Conservation (phyloP, 2,888 invertebrate genomes). For the Tetranychus truncatus region DNA sequence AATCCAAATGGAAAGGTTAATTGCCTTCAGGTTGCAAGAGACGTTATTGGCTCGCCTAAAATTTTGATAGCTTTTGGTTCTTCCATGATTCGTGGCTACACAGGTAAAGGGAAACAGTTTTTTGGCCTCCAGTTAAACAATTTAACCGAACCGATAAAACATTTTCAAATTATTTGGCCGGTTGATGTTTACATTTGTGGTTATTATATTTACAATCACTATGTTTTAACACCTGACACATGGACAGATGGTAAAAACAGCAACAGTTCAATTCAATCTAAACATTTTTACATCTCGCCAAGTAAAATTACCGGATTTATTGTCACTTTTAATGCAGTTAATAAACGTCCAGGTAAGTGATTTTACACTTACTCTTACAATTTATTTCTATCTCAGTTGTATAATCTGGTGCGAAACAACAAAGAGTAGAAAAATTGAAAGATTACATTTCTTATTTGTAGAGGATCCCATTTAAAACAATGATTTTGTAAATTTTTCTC, state of each 20-base stretch:
- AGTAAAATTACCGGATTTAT: constrained; percentile 71
- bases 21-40: constrained; percentile 47
- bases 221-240: constrained; percentile 31
- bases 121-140: constrained; percentile 76
- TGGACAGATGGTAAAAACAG: constrained; percentile 5
- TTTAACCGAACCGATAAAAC: constrained; percentile 48
- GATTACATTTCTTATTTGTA: too few relatives aligned
- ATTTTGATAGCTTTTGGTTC: constrained; percentile 63
- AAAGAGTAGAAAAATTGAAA: too few relatives aligned
- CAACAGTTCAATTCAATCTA: constrained; percentile 41
- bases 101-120: constrained; percentile 81
- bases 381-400: too few relatives aligned
- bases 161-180: constrained; percentile 20
- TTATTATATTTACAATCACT: constrained; percentile 50
- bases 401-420: too few relatives aligned
- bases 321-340: constrained; percentile 16
- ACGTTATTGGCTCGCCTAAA: constrained; percentile 54
- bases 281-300: constrained; percentile 65
- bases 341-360: background rate
- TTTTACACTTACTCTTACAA: too few relatives aligned
- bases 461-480: background rate
- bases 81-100: constrained; percentile 67
- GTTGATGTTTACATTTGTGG: constrained; percentile 71
- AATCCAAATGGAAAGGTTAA: constrained; percentile 46
- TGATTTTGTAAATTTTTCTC: background rate